phyloP scores from a whole-genome alignment of 2,888 invertebrate genomes.

The Ypsolopha scabrella region DNA sequence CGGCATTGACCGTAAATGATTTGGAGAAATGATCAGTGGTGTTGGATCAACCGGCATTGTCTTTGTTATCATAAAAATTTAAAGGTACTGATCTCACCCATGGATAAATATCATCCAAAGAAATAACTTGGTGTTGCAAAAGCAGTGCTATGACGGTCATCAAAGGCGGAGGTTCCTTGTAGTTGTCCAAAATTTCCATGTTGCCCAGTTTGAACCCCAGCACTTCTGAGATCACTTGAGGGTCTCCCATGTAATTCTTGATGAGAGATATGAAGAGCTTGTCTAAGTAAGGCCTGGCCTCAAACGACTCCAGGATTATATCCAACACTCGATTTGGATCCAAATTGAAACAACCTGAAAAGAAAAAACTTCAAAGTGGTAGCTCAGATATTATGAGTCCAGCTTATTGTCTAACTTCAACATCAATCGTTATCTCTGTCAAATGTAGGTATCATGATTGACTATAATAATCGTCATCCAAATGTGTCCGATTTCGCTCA shows the following conservation, averaged over 20 bases:
- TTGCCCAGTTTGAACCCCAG: conserved; percentile 92
- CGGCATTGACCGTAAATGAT: too few species aligned
- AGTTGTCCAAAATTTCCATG: conserved; percentile 67
- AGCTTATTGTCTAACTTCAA: too few species aligned
- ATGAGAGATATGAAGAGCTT: conserved; percentile 86
- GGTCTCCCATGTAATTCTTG: conserved; percentile 88
- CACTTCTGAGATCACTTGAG: conserved; percentile 88
- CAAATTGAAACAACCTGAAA: conserved; percentile 95
- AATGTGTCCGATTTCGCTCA: too few species aligned
- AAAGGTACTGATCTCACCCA: conserved; percentile 75
- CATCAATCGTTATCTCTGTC: too few species aligned
- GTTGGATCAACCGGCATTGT: too few species aligned
- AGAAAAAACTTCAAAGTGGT: neutral
- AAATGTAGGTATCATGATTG: too few species aligned
- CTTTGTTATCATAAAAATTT: too few species aligned
- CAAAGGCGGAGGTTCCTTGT: conserved; percentile 82
- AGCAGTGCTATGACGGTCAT: conserved; percentile 92
- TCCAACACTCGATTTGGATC: conserved; percentile 98
- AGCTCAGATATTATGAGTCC: too few species aligned
- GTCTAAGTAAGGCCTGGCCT: conserved; percentile 83
- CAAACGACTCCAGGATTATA: conserved; percentile 96
- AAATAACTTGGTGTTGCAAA: conserved; percentile 88
- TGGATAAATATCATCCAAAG: conserved; percentile 88
- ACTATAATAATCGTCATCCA: too few species aligned
- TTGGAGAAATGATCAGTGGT: too few species aligned